phyloP scores from a whole-genome alignment of 2,888 invertebrate species.

The Pseudolycoriella hygida region DNA sequence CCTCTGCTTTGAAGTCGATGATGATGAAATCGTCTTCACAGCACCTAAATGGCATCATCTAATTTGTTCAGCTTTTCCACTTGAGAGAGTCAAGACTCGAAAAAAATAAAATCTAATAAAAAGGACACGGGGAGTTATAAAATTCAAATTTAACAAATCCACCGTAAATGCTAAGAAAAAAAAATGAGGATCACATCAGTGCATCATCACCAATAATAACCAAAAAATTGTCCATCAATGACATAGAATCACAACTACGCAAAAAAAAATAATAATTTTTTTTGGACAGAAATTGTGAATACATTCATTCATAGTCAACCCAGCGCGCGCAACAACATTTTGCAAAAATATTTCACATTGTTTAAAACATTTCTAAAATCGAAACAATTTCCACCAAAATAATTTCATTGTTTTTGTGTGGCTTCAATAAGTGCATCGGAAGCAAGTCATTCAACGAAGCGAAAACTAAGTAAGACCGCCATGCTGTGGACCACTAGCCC shows the following conservation, averaged over 20 bases:
- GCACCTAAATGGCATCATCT: not conserved
- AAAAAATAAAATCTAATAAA: not conserved
- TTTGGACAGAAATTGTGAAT: no score
- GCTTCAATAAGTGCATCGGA: not conserved
- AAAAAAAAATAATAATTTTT: no score
- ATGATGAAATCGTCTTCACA: constrained; percentile 1
- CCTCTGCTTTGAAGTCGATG: not conserved
- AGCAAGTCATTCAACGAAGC: not conserved
- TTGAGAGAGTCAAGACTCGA: not conserved
- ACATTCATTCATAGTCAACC: no score
- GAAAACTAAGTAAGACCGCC: not conserved
- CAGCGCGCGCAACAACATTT: no score
- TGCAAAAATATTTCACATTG: no score
- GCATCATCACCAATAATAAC: not conserved
- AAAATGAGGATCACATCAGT: no score
- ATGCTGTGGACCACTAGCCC: not conserved
- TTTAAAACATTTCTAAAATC: no score
- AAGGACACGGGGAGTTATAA: not conserved
- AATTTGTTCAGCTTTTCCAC: not conserved
- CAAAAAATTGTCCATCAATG: not conserved
- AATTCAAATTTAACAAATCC: not conserved
- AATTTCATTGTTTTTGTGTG: no score
- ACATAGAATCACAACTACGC: not conserved
- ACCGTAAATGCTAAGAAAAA: no score
- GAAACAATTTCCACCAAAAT: no score